Evolutionary conservation across 2,113 vertebrate species (phyloP).

Genomic region (Procavia capensis): DNA sequence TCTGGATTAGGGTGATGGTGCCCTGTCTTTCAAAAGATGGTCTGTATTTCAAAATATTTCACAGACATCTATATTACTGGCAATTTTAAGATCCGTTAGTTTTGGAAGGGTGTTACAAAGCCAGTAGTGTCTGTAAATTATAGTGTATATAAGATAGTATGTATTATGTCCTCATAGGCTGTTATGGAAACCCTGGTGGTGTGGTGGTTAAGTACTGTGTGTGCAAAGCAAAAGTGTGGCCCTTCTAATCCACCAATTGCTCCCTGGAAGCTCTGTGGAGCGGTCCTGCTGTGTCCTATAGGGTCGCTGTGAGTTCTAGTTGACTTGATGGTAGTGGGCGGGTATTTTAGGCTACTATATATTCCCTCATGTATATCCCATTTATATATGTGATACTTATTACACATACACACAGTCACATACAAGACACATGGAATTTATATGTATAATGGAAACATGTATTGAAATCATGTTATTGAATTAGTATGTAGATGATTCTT

Average conservation of each 20-base stretch:
- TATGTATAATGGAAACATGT: background rate
- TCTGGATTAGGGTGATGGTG: background rate
- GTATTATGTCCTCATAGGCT: background rate
- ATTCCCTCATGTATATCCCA: background rate
- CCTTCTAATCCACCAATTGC: too few species aligned
- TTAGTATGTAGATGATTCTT: background rate
- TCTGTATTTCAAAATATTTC: background rate
- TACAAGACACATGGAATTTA: background rate
- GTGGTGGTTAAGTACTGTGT: too few species aligned
- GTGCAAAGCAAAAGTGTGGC: too few species aligned
- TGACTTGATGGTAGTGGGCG: too few species aligned
- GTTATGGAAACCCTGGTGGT: too few species aligned
- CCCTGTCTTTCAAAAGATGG: background rate
- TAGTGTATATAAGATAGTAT: background rate
- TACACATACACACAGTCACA: background rate
- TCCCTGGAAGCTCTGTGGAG: too few species aligned
- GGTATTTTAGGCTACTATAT: too few species aligned
- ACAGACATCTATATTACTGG: background rate
- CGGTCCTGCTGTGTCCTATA: too few species aligned
- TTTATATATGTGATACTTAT: background rate
- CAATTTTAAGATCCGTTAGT: background rate
- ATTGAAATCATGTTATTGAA: background rate
- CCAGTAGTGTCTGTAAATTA: background rate
- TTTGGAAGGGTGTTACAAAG: background rate
- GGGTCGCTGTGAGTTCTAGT: too few species aligned